phyloP scores from a whole-genome alignment of 1,140 invertebrate genomes.

The Drosophila fuyamai region DNA sequence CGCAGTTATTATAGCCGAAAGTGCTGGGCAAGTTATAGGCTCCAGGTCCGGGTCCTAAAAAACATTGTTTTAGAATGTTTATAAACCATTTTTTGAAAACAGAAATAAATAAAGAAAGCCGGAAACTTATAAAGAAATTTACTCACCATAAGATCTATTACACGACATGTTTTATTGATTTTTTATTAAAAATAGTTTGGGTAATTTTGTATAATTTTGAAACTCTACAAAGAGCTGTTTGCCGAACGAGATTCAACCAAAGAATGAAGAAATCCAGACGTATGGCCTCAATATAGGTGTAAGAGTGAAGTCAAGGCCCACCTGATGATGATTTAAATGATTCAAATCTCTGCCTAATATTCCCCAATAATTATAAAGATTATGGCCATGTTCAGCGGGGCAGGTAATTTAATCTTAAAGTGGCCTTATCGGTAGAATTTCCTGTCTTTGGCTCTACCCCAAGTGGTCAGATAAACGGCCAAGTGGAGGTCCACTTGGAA shows the following conservation, averaged over 20 bases:
- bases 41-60: conserved; percentile 40
- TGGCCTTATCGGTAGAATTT: conserved; percentile 14
- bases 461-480: conserved; percentile 31
- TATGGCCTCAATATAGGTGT: background rate
- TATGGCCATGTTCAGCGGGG: background rate
- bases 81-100: too few relatives aligned
- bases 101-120: too few relatives aligned
- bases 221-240: conserved; percentile 22
- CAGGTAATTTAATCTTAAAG: background rate
- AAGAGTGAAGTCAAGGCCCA: conserved; percentile 12
- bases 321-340: background rate
- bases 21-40: conserved; percentile 43
- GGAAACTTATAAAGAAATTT: too few relatives aligned
- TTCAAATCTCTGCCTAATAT: conserved; percentile 10
- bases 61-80: background rate
- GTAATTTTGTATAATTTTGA: conserved; percentile 10
- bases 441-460: conserved; percentile 4
- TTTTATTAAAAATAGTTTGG: background rate
- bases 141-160: conserved; percentile 14
- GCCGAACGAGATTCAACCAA: conserved; percentile 9
- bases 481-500: conserved; percentile 8
- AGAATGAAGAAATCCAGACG: background rate
- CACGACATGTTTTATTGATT: conserved; percentile 19
- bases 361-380: background rate
- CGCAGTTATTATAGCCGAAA: conserved; percentile 12